Evolutionary conservation across 2,113 vertebrate species (phyloP), one percentile per base, ranked within the genome.

Genomic region (Platichthys stellatus): DNA sequence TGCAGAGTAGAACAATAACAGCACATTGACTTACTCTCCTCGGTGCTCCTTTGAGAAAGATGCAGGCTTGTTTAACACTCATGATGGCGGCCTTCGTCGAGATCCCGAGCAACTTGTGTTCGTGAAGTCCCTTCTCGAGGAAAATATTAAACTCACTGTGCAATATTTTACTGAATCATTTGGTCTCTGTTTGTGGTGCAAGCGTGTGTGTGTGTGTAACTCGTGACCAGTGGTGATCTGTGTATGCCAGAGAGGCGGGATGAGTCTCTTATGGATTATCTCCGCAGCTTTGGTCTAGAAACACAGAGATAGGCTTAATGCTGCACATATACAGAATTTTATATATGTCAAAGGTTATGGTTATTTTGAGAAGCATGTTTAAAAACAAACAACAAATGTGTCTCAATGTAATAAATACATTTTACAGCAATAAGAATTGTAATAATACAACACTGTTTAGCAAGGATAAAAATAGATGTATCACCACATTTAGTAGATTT

Each of bases 1-100:
- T 49, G 45, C 4, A 49, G 14, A 5, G 3, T 35, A 13, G 59
- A 61, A 56, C 56, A 0, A 61, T 11, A 31, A 63, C 51, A 59
- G 0, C 13, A 28, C 3, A 4, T 14, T 73, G 15, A 85, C 94
- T 95, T 89, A 96, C 96, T 86, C 81, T 71, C 87, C 92, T 88
- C 17, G 87, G 94, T 20, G 95, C 94, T 3, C 95, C 95, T 81
- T 91, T 92, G 64, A 97, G 85, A 87, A 97, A 97, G 91, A 97
- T 96, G 90, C 96, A 97, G 24, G 96, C 94, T 7, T 95, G 95
- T 56, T 96, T 95, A 28, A 92, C 20, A 67, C 92, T 90, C 95
- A 96, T 95, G 87, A 53, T 66, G 77, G 53, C 2, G 49, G 35
- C 51, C 51, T 20, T 54, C 5, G 18, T 61, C 0, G 2, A 61